Evolutionary conservation across 2,888 invertebrate species (phyloP).

Genomic region (Ceriagrion tenellum): DNA sequence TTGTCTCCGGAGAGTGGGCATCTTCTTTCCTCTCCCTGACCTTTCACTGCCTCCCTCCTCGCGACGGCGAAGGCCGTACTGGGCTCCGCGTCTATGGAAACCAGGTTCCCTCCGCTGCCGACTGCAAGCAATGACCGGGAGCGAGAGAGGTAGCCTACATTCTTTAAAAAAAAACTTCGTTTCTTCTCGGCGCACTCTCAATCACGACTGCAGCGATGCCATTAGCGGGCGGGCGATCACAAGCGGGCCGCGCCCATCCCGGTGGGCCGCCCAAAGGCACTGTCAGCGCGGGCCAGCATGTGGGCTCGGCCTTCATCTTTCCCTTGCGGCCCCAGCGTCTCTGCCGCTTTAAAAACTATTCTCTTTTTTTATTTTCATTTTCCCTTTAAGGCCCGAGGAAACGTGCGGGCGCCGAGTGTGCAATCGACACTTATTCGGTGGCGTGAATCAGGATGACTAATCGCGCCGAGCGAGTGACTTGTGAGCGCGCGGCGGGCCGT

Average conservation of each 20-base stretch:
- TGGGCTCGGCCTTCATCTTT: not conserved
- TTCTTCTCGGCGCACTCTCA: not conserved
- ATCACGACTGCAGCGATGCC: not conserved
- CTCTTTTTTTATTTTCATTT: not conserved
- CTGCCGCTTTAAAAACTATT: not conserved
- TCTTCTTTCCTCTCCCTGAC: constrained; percentile 1
- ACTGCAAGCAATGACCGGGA: not conserved
- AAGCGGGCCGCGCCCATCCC: not conserved
- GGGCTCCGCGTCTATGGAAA: not conserved
- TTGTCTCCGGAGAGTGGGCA: not conserved
- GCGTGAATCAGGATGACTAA: constrained; percentile 20
- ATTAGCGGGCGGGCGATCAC: not conserved
- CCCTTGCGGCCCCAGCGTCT: no score
- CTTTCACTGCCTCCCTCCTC: not conserved
- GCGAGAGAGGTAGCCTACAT: not conserved
- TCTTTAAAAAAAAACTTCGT: not conserved
- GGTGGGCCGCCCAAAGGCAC: not conserved
- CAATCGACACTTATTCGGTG: constrained; percentile 25
- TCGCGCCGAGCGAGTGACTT: not conserved
- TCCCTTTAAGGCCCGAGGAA: not conserved
- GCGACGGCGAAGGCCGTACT: not conserved
- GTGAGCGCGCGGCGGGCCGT: not conserved
- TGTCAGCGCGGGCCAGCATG: no score
- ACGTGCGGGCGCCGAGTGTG: not conserved
- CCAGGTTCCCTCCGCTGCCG: not conserved